phyloP scores from a whole-genome alignment of 2,888 invertebrate genomes.

The Hedychridium roseum region DNA sequence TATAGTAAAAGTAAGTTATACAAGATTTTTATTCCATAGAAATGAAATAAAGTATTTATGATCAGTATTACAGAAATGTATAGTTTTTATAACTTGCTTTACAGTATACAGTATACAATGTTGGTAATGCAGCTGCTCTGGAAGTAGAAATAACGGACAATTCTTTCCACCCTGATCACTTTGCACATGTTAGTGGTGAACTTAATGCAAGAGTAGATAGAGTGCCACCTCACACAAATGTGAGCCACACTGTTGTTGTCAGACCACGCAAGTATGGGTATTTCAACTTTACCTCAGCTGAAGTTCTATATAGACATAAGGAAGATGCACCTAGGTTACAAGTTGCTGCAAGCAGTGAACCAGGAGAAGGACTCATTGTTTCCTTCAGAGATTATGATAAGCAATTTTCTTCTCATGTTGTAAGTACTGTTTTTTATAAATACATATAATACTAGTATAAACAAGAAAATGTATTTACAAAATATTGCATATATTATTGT shows the following conservation, averaged over 20 bases:
- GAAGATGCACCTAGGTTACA: slow-evolving; percentile 80
- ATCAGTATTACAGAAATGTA: not conserved
- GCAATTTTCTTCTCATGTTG: slow-evolving; percentile 95
- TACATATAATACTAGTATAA: not conserved
- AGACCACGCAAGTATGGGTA: slow-evolving; percentile 90
- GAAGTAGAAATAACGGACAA: slow-evolving; percentile 88
- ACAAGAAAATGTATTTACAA: slow-evolving; percentile 2
- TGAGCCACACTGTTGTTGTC: slow-evolving; percentile 92
- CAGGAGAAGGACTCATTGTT: slow-evolving; percentile 95
- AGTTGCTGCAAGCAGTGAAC: slow-evolving; percentile 79
- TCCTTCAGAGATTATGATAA: slow-evolving; percentile 93
- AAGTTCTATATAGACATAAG: slow-evolving; percentile 85
- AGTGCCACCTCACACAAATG: slow-evolving; percentile 92
- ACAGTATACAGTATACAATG: slow-evolving; percentile 88
- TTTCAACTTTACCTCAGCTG: slow-evolving; percentile 97
- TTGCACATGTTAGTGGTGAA: slow-evolving; percentile 89
- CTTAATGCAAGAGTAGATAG: slow-evolving; percentile 84
- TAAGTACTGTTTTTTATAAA: slow-evolving; percentile 56
- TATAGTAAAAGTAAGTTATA: slow-evolving; percentile 68
- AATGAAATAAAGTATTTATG: not conserved
- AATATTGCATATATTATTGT: not conserved
- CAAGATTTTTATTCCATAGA: not conserved
- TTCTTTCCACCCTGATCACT: slow-evolving; percentile 92
- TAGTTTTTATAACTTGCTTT: too few species aligned
- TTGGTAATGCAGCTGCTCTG: slow-evolving; percentile 90